phyloP scores from a whole-genome alignment of 2,113 vertebrate species.

The Pachyramphus minor region DNA sequence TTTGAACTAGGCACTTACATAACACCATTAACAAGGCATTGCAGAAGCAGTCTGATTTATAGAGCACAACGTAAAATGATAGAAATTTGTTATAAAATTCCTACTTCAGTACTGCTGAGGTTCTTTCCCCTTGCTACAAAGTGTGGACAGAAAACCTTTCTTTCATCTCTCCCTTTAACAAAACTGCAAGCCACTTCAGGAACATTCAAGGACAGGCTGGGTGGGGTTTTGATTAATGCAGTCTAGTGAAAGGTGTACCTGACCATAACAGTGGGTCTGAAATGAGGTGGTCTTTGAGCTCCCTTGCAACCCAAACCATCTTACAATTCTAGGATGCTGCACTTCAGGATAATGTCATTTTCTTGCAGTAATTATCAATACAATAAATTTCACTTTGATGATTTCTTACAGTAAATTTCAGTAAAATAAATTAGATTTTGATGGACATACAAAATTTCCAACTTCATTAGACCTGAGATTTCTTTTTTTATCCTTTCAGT shows the following conservation, averaged over 20 bases:
- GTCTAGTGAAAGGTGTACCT: not conserved
- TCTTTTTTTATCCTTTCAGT: not conserved
- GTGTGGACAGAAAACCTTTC: not conserved
- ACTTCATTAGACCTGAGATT: not conserved
- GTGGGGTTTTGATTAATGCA: not conserved
- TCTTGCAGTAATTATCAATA: not conserved
- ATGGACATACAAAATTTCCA: not conserved
- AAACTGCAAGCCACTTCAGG: not conserved
- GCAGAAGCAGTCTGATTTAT: not conserved
- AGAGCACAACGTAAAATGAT: not conserved
- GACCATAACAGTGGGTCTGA: not conserved
- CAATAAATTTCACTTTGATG: not conserved
- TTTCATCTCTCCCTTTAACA: not conserved
- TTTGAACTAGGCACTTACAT: not conserved
- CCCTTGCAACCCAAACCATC: not conserved
- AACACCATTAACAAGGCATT: not conserved
- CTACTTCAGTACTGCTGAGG: not conserved
- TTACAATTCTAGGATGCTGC: not conserved
- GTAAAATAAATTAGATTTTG: not conserved
- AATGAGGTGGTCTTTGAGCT: not conserved
- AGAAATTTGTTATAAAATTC: not conserved
- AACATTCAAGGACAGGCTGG: not conserved
- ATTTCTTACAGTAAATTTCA: not conserved
- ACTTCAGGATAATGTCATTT: not conserved
- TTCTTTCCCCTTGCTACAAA: not conserved